A percentile compares a stretch with the other conserved stretches of the same genome.
phyloP scores from a whole-genome alignment of 1,140 invertebrate species.

The Stratiolaelaps scimitus region DNA sequence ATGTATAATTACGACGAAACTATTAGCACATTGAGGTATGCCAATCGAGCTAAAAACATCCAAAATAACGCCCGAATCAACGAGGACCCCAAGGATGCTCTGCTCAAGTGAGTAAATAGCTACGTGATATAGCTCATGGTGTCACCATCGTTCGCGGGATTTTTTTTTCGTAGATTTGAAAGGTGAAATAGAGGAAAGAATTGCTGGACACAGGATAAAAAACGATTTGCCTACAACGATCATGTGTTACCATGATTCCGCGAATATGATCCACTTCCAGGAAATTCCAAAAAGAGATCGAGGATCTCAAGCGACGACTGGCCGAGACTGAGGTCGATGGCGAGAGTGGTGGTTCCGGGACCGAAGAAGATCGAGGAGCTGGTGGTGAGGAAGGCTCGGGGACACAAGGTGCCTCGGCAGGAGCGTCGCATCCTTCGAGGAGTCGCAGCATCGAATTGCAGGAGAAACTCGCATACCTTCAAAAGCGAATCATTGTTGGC shows the following conservation, averaged over 20 bases:
- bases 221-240: no score
- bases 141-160: no score
- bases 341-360: slow-evolving; percentile 36
- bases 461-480: slow-evolving; percentile 71
- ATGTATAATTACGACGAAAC: slow-evolving; percentile 95
- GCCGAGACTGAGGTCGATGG: slow-evolving; percentile 53
- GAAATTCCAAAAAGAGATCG: slow-evolving; percentile 92
- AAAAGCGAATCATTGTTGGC: slow-evolving; percentile 91
- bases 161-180: no score
- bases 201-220: no score
- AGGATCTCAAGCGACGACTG: slow-evolving; percentile 71
- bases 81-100: slow-evolving; percentile 93
- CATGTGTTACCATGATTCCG: background rate
- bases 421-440: slow-evolving; percentile 27
- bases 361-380: slow-evolving; percentile 34
- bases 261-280: slow-evolving; percentile 38
- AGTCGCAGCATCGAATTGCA: slow-evolving; percentile 26
- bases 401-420: slow-evolving; percentile 10
- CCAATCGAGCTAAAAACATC: slow-evolving; percentile 93
- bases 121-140: no score
- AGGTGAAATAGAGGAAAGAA: no score
- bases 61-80: slow-evolving; percentile 91
- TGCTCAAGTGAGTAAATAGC: slow-evolving; percentile 48
- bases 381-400: slow-evolving; percentile 36
- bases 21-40: slow-evolving; percentile 89